Conservation (phyloP, 2,113 vertebrate species). For the Australoheros scitulus region DNA sequence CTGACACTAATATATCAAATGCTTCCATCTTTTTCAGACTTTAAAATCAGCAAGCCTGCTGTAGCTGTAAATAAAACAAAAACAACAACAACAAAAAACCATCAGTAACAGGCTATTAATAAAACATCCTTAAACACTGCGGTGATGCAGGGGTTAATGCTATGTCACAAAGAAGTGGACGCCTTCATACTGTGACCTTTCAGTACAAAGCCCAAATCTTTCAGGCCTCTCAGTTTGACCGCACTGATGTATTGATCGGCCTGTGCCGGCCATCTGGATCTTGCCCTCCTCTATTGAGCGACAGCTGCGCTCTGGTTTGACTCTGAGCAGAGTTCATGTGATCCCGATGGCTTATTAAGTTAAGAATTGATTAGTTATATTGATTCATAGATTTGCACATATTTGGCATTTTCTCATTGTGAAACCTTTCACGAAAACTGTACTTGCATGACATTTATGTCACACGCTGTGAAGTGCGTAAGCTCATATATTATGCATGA, state of each 20-base stretch:
- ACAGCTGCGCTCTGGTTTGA: slow-evolving; percentile 9
- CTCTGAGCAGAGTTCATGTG: slow-evolving; percentile 7
- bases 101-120: background rate
- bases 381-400: slow-evolving; percentile 42
- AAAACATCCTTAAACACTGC: background rate
- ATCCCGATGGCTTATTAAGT: slow-evolving; percentile 22
- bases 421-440: slow-evolving; percentile 1
- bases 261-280: slow-evolving; percentile 24
- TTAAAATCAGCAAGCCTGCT: background rate
- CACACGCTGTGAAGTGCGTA: background rate
- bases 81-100: background rate
- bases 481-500: slow-evolving; percentile 37
- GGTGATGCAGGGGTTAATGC: background rate
- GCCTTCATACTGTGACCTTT: slow-evolving; percentile 38
- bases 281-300: background rate
- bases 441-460: slow-evolving; percentile 31
- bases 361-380: slow-evolving; percentile 32
- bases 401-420: slow-evolving; percentile 31
- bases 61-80: background rate
- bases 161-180: background rate
- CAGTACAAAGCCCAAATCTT: background rate
- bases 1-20: background rate
- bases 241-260: slow-evolving; percentile 43
- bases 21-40: background rate
- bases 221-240: background rate